phyloP scores from a whole-genome alignment of 2,113 vertebrate genomes.

The Axis porcinus region DNA sequence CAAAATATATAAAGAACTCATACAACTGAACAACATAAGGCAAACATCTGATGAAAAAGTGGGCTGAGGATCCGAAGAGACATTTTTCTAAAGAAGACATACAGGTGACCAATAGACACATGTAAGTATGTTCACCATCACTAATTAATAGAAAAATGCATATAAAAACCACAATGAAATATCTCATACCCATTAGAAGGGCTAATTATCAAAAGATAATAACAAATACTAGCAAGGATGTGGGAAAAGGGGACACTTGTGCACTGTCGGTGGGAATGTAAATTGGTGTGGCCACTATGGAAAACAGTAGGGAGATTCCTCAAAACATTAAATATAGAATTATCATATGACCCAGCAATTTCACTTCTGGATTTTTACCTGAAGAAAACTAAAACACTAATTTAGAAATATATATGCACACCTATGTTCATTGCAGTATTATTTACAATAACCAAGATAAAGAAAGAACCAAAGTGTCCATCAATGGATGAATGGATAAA shows the following conservation, averaged over 20 bases:
- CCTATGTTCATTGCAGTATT: not conserved
- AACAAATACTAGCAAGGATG: not conserved
- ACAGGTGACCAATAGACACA: not conserved
- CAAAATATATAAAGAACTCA: not conserved
- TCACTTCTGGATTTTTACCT: not conserved
- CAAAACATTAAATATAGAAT: not conserved
- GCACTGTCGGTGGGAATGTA: not conserved
- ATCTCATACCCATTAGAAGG: not conserved
- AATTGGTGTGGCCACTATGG: not conserved
- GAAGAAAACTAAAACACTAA: not conserved
- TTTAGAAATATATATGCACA: not conserved
- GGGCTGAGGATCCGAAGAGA: not conserved
- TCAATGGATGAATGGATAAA: not conserved
- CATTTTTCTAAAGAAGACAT: not conserved
- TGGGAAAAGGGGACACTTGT: not conserved
- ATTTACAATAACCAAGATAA: not conserved
- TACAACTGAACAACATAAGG: not conserved
- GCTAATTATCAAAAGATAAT: not conserved
- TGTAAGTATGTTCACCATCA: not conserved
- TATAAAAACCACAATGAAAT: not conserved
- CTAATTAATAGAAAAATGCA: not conserved
- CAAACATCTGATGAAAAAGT: not conserved
- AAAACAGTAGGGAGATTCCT: not conserved
- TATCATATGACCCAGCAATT: not conserved
- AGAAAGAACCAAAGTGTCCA: not conserved